Percentiles rank a stretch among this genome's conserved stretches.
Conservation (phyloP, 92 coral and sea anemone genomes). For the Zoanthus sansibaricus region DNA sequence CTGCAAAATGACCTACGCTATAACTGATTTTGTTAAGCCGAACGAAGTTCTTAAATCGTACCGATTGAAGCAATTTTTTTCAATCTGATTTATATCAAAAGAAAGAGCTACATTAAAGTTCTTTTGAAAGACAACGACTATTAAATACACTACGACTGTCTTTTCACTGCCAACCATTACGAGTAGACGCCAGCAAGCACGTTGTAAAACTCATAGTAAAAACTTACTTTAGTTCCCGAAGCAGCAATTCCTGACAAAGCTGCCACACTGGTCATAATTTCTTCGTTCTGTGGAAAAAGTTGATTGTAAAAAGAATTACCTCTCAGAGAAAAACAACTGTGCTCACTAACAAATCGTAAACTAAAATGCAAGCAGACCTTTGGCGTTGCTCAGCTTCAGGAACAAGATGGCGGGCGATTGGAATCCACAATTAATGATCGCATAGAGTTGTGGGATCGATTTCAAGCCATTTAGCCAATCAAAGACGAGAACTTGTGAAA, state of each 20-base stretch:
- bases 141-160: neutral
- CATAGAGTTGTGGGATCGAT: slow-evolving; percentile 81
- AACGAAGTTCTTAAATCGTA: neutral
- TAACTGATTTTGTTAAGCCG: neutral
- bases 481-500: slow-evolving; percentile 25
- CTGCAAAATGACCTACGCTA: neutral
- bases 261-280: slow-evolving; percentile 97
- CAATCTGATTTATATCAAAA: neutral
- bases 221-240: slow-evolving; percentile 89
- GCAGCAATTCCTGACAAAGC: slow-evolving; percentile 93
- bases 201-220: neutral
- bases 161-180: slow-evolving; percentile 28
- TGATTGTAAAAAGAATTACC: slow-evolving; percentile 49
- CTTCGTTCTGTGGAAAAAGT: slow-evolving; percentile 60
- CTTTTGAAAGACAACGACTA: neutral
- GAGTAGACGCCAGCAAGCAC: slow-evolving; percentile 35
- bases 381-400: slow-evolving; percentile 90
- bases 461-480: slow-evolving; percentile 47
- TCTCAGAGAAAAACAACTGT: slow-evolving; percentile 19
- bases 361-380: slow-evolving; percentile 68
- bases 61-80: neutral
- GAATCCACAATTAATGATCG: slow-evolving; percentile 67
- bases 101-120: neutral
- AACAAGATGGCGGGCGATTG: slow-evolving; percentile 92
- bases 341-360: slow-evolving; percentile 59